phyloP scores from a whole-genome alignment of 30 jellyfish, hydroid and myxozoan species.

The Chrysaora quinquecirrha region DNA sequence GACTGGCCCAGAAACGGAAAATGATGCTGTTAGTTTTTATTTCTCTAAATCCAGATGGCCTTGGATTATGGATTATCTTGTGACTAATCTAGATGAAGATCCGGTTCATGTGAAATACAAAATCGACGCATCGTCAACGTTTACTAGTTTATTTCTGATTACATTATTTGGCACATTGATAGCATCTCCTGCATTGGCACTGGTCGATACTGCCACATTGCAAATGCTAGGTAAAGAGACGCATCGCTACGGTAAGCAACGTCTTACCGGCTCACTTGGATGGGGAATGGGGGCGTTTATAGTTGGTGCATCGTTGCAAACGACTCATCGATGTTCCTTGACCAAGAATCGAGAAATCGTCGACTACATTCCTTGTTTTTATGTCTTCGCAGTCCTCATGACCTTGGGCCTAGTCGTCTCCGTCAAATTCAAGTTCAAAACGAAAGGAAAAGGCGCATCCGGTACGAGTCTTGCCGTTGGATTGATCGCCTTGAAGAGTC shows the following conservation, averaged over 20 bases:
- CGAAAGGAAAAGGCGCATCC: constrained; percentile 78
- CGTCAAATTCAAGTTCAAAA: constrained; percentile 72
- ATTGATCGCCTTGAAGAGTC: constrained; percentile 86
- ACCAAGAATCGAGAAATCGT: constrained; percentile 87
- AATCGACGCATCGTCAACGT: constrained; percentile 94
- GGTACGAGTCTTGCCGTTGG: constrained; percentile 88
- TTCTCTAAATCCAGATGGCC: constrained; percentile 96
- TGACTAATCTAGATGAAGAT: constrained; percentile 79
- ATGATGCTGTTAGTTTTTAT: constrained; percentile 75
- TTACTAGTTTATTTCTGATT: constrained; percentile 89
- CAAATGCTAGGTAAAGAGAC: constrained; percentile 98
- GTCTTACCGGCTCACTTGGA: constrained; percentile 98
- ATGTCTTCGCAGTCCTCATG: constrained; percentile 96
- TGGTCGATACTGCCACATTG: constrained; percentile 98
- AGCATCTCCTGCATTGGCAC: constrained; percentile 96
- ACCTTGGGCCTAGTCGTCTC: constrained; percentile 90
- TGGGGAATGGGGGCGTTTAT: constrained; percentile 99
- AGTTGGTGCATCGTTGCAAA: constrained; percentile 97
- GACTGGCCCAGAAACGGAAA: constrained; percentile 55
- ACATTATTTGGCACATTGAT: constrained; percentile 95
- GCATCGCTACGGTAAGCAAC: constrained; percentile 97
- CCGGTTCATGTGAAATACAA: constrained; percentile 70
- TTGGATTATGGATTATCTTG: constrained; percentile 95
- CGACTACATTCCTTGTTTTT: constrained; percentile 96
- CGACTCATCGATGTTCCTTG: constrained; percentile 97